Evolutionary conservation across 2,113 vertebrate species (phyloP).

Genomic region (Mionectes macconnelli): DNA sequence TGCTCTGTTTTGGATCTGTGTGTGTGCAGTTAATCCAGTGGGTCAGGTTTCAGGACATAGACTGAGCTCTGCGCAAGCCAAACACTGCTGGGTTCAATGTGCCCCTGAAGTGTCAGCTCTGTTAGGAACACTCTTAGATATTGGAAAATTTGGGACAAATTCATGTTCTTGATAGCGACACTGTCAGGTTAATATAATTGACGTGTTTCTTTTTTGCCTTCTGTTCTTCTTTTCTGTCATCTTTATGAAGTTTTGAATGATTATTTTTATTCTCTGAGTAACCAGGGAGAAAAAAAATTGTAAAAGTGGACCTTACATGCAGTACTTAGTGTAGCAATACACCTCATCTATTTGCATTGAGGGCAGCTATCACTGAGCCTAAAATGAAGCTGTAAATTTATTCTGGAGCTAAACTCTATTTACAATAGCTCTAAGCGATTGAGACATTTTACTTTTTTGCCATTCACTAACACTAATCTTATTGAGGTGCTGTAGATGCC

Average conservation of each 20-base stretch:
- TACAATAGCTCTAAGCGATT: background rate
- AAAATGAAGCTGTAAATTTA: background rate
- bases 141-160: background rate
- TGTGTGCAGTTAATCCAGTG: background rate
- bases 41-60: background rate
- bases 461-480: background rate
- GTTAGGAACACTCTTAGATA: rapidly evolving
- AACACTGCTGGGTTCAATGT: background rate
- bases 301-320: background rate
- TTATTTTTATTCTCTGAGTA: background rate
- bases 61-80: background rate
- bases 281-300: background rate
- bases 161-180: background rate
- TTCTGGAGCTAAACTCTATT: background rate
- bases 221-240: background rate
- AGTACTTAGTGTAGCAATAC: background rate
- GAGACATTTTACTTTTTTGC: background rate
- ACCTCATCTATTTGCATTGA: background rate
- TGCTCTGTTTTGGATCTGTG: background rate
- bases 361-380: background rate
- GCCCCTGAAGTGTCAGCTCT: background rate
- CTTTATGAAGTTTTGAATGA: background rate
- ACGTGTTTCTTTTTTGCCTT: background rate
- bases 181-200: background rate
- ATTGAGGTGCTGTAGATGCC: background rate